These are phyloP conservation scores for Tubulanus polymorphus DNA, from an alignment of 2,888 invertebrate species.

Conservation along the genomic window DNA sequence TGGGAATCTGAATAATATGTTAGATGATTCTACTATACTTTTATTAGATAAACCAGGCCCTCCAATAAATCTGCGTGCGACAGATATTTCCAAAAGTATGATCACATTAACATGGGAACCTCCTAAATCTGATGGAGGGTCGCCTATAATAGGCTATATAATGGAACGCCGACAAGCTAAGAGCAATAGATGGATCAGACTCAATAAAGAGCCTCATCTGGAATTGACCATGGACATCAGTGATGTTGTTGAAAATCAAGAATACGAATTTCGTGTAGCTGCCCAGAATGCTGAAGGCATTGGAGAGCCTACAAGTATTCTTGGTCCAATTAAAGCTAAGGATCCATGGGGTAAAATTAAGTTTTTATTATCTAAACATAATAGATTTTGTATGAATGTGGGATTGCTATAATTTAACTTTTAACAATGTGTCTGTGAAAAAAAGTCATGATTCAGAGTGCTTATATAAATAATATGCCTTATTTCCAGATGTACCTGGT, in stretches of 20 bases:
- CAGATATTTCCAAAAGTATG: constrained; percentile 41
- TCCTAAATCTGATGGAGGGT: constrained; percentile 73
- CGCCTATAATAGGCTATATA: constrained; percentile 86
- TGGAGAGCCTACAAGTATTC: background rate
- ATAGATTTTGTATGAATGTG: background rate
- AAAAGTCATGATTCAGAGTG: no score
- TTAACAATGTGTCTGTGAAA: background rate
- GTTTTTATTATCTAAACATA: no score
- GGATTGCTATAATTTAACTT: background rate
- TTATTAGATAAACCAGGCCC: constrained; percentile 41
- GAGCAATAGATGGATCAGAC: constrained; percentile 89
- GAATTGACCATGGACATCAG: constrained; percentile 28
- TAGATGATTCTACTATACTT: background rate
- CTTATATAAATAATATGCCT: background rate
- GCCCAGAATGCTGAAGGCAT: constrained; percentile 79
- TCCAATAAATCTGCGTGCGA: constrained; percentile 39
- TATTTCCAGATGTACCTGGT: constrained; percentile 32
- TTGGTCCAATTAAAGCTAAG: constrained; percentile 7
- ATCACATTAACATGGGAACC: constrained; percentile 47
- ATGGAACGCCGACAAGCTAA: constrained; percentile 63
- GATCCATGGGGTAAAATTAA: constrained; percentile 64
- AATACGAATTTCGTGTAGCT: constrained; percentile 79
- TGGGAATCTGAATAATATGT: no score
- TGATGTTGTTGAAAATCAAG: constrained; percentile 30
- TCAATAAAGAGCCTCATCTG: constrained; percentile 77